These are phyloP conservation scores for Dinomys branickii DNA, from an alignment of 2,113 vertebrate genomes.

Conservation along the genomic window DNA sequence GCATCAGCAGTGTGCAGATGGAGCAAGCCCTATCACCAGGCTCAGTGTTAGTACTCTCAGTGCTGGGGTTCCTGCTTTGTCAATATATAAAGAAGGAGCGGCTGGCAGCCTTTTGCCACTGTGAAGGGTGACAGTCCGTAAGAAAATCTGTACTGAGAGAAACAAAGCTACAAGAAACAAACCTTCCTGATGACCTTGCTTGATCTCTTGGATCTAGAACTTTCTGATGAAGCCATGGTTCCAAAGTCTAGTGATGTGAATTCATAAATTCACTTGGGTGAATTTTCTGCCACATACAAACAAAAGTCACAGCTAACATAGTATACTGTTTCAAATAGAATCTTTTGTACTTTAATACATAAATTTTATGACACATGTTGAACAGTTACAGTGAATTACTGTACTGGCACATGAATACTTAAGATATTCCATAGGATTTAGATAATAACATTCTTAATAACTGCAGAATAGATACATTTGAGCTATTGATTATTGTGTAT, in stretches of 20 bases:
- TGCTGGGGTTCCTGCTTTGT: neutral
- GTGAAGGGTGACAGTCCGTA: neutral
- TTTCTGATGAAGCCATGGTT: neutral
- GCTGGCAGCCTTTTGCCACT: neutral
- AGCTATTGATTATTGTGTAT: neutral
- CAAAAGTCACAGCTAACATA: neutral
- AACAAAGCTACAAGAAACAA: neutral
- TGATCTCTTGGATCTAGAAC: neutral
- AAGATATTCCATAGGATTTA: neutral
- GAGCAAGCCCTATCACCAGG: neutral
- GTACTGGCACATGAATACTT: neutral
- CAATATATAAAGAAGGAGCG: conserved; percentile 2
- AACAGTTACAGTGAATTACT: neutral
- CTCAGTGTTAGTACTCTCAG: no score
- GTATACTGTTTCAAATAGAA: neutral
- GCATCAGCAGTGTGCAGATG: neutral
- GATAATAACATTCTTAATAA: neutral
- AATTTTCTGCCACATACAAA: neutral
- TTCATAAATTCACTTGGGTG: neutral
- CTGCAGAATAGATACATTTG: neutral
- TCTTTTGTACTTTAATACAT: neutral
- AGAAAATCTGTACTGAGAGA: neutral
- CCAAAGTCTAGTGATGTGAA: neutral
- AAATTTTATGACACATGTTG: neutral
- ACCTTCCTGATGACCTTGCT: neutral